phyloP scores from a whole-genome alignment of 2,113 vertebrate species.

The Callocephalon fimbriatum region DNA sequence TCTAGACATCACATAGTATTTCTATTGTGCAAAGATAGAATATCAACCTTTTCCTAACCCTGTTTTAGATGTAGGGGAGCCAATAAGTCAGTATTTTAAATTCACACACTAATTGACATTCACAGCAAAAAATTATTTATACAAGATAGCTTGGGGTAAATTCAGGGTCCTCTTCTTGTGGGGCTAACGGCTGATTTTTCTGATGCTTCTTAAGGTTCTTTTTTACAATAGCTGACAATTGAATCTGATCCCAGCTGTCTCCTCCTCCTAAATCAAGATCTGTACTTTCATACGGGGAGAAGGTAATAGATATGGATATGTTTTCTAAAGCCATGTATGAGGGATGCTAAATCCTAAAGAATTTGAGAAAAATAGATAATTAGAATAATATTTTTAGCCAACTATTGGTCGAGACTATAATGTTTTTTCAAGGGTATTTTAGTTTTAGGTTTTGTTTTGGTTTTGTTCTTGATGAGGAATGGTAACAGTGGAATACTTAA shows the following conservation, averaged over 20 bases:
- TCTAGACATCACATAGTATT: not conserved
- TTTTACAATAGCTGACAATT: not conserved
- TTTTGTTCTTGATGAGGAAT: slow-evolving; percentile 17
- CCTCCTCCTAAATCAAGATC: not conserved
- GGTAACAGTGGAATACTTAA: not conserved
- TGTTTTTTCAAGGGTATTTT: not conserved
- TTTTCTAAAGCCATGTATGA: not conserved
- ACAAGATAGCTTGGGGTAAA: not conserved
- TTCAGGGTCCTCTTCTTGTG: not conserved
- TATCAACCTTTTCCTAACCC: not conserved
- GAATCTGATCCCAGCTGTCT: not conserved
- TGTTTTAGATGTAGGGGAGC: not conserved
- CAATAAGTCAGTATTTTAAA: not conserved
- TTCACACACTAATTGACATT: not conserved
- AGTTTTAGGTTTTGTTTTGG: not conserved
- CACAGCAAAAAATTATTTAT: not conserved
- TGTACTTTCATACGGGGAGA: not conserved
- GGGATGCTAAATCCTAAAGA: not conserved
- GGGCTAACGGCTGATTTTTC: not conserved
- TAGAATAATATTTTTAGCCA: not conserved
- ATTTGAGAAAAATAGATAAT: slow-evolving; percentile 11
- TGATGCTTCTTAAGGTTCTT: not conserved
- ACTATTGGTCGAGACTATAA: not conserved
- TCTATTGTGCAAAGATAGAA: not conserved
- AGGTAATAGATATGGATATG: not conserved